These are phyloP conservation scores for Passer domesticus DNA, from an alignment of 2,113 vertebrate genomes.

Conservation along the genomic window DNA sequence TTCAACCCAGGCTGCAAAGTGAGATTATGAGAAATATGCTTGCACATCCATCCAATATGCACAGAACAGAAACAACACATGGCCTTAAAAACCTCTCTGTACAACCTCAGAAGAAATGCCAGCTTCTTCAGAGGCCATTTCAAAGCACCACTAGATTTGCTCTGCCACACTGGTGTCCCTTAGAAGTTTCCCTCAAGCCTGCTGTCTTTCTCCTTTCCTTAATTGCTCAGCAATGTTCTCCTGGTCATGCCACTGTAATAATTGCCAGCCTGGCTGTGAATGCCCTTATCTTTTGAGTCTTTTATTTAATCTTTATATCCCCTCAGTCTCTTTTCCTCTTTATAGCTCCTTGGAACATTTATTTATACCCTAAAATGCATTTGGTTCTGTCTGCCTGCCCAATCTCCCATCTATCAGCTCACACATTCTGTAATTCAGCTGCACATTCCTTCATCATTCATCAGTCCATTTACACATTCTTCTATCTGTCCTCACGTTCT, in stretches of 20 bases:
- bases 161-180: neutral
- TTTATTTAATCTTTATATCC: neutral
- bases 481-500: neutral
- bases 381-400: neutral
- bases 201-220: neutral
- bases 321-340: neutral
- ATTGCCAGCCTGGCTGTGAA: neutral
- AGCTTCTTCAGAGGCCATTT: neutral
- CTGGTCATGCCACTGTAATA: neutral
- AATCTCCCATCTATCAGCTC: slow-evolving; percentile 30
- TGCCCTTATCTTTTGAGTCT: neutral
- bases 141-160: neutral
- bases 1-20: neutral
- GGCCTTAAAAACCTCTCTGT: neutral
- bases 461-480: slow-evolving; percentile 43
- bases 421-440: slow-evolving; percentile 56
- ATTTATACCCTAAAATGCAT: neutral
- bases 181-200: neutral
- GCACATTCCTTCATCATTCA: slow-evolving; percentile 45
- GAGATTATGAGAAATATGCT: neutral
- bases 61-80: neutral
- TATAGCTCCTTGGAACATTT: neutral
- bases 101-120: neutral
- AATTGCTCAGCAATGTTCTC: neutral
- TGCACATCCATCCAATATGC: neutral